Conservation (phyloP, 2,797 vertebrate genomes). For the Gastrophryne carolinensis region DNA sequence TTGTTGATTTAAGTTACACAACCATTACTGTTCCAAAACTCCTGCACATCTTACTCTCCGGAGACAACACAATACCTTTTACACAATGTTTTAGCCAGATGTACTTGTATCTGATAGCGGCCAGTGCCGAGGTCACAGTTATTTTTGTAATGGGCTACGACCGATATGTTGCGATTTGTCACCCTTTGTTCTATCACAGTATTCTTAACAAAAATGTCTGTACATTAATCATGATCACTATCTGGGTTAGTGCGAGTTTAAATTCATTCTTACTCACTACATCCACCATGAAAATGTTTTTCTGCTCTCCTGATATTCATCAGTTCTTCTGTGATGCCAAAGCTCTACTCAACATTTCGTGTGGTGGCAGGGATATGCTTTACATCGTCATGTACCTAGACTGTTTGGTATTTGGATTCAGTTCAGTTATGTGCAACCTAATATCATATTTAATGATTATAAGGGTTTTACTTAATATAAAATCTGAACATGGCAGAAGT, state of each 20-base stretch:
- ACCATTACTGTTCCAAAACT: not conserved
- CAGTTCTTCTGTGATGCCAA: not conserved
- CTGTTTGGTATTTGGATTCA: not conserved
- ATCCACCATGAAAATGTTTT: not conserved
- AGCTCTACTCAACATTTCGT: not conserved
- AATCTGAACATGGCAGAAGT: not conserved
- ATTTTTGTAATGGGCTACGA: no score
- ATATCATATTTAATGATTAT: not conserved
- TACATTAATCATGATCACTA: not conserved
- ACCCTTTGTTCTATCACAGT: not conserved
- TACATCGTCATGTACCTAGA: not conserved
- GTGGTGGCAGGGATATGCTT: not conserved
- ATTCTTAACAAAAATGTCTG: not conserved
- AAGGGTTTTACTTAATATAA: not conserved
- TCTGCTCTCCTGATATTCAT: not conserved
- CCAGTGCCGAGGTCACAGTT: not conserved
- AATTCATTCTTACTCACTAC: not conserved
- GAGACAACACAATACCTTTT: not conserved
- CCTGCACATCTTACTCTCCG: not conserved
- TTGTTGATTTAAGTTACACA: not conserved
- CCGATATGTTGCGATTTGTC: not conserved
- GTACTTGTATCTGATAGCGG: not conserved
- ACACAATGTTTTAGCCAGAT: slow-evolving; percentile 12
- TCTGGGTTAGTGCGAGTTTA: not conserved
- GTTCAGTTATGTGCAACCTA: not conserved